phyloP scores from a whole-genome alignment of 1,140 invertebrate genomes.

The Apis cerana region DNA sequence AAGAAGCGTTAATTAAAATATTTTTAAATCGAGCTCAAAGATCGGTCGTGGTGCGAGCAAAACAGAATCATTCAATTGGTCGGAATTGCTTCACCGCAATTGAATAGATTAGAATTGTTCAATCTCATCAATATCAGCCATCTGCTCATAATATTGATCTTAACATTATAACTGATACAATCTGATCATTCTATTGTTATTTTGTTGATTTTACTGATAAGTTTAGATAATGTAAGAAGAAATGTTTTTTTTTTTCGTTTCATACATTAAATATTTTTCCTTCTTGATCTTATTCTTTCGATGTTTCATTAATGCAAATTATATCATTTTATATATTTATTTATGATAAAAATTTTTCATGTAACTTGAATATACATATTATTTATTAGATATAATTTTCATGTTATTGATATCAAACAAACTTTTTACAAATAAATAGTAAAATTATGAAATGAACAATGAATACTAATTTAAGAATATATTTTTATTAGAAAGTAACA shows the following conservation, averaged over 20 bases:
- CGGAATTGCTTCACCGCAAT: slow-evolving; percentile 45
- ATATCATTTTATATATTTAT: background rate
- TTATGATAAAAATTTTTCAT: background rate
- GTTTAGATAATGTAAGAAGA: background rate
- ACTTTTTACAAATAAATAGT: background rate
- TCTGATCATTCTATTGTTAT: background rate
- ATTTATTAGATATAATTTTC: background rate
- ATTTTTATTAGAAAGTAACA: too few species aligned
- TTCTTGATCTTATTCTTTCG: background rate
- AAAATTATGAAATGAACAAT: background rate
- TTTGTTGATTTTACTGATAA: slow-evolving; percentile 2
- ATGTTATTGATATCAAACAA: background rate
- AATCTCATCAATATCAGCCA: slow-evolving; percentile 22
- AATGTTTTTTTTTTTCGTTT: background rate
- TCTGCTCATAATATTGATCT: background rate
- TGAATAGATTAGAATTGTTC: slow-evolving; percentile 19
- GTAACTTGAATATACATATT: background rate
- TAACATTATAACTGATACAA: background rate
- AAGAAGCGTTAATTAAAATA: slow-evolving; percentile 55
- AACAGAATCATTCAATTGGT: slow-evolving; percentile 62
- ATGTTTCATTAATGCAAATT: too few species aligned
- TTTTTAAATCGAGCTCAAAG: slow-evolving; percentile 52
- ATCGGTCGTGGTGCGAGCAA: slow-evolving; percentile 8
- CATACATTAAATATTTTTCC: background rate
- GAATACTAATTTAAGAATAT: too few species aligned